Percentiles rank a stretch among this genome's conserved stretches.
Conservation (phyloP, 2,113 vertebrate species). For the Strigops habroptila region DNA sequence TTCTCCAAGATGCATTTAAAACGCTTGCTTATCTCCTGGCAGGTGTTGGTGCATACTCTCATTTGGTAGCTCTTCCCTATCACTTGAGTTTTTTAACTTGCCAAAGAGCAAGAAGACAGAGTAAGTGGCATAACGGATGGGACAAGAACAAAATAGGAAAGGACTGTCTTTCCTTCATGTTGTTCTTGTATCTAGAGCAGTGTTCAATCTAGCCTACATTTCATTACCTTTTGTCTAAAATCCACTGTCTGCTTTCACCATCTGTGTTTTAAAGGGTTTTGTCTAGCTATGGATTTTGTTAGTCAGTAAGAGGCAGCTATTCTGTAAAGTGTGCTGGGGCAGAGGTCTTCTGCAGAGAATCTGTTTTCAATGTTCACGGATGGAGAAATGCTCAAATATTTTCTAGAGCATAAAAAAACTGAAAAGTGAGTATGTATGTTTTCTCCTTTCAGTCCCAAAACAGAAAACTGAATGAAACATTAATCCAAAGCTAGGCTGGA, state of each 20-base stretch:
- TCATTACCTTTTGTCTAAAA: neutral
- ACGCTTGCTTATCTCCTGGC: neutral
- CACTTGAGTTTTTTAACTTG: neutral
- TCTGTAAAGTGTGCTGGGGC: neutral
- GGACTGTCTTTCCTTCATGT: neutral
- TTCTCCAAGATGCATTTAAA: neutral
- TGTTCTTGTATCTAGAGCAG: neutral
- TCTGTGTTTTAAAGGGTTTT: neutral
- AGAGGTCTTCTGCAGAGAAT: neutral
- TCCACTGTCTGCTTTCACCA: neutral
- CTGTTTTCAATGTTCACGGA: neutral
- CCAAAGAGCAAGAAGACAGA: neutral
- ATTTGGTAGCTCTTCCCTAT: neutral
- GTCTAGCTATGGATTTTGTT: neutral
- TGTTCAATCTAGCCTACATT: neutral
- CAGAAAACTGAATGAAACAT: neutral
- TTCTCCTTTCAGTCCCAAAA: neutral
- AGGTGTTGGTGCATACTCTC: neutral
- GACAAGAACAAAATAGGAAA: neutral
- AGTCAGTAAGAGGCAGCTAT: neutral
- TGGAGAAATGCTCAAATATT: neutral
- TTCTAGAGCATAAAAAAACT: neutral
- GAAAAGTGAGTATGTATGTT: neutral
- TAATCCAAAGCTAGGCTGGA: neutral
- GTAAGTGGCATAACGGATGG: fast-evolving